Evolutionary conservation across 30 jellyfish, hydroid and myxozoan genomes (phyloP).

Genomic region (Pelagia noctiluca): DNA sequence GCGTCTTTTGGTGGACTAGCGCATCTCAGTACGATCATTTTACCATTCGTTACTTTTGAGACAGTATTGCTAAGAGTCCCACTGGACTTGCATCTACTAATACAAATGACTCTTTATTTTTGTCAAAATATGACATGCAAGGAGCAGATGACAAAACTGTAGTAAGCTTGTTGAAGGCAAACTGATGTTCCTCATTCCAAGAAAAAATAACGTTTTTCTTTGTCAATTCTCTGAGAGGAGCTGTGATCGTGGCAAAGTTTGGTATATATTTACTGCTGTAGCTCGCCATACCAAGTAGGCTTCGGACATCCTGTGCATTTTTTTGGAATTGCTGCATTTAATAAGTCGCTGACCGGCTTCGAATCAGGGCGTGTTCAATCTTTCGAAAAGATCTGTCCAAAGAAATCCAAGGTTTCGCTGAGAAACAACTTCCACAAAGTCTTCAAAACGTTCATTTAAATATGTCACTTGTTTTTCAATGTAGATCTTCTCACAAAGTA

Average conservation of each 20-base stretch:
- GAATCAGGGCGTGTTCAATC: conserved; percentile 62
- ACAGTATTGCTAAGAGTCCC: conserved; percentile 52
- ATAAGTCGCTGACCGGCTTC: conserved; percentile 24
- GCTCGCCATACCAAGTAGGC: conserved; percentile 61
- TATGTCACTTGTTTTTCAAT: conserved; percentile 27
- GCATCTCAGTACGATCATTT: no score
- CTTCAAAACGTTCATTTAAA: no score
- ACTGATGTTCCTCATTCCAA: conserved; percentile 45
- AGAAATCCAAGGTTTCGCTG: conserved; percentile 44
- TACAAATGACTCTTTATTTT: conserved; percentile 47
- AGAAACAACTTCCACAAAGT: no score
- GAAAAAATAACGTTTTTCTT: conserved; percentile 35
- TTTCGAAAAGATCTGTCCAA: conserved; percentile 59
- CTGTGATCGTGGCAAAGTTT: conserved; percentile 44
- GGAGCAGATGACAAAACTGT: conserved; percentile 38
- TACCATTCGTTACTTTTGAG: no score
- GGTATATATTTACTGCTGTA: conserved; percentile 54
- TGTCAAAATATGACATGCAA: conserved; percentile 56
- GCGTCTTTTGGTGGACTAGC: no score
- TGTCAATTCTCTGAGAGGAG: conserved; percentile 59
- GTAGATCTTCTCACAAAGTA: conserved; percentile 19
- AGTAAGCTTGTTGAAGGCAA: conserved; percentile 23
- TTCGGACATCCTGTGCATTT: conserved; percentile 44
- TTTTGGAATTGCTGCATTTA: conserved; percentile 38
- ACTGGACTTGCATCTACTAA: conserved; percentile 55